phyloP scores from a whole-genome alignment of 2,797 vertebrate genomes.

The Microtus californicus region DNA sequence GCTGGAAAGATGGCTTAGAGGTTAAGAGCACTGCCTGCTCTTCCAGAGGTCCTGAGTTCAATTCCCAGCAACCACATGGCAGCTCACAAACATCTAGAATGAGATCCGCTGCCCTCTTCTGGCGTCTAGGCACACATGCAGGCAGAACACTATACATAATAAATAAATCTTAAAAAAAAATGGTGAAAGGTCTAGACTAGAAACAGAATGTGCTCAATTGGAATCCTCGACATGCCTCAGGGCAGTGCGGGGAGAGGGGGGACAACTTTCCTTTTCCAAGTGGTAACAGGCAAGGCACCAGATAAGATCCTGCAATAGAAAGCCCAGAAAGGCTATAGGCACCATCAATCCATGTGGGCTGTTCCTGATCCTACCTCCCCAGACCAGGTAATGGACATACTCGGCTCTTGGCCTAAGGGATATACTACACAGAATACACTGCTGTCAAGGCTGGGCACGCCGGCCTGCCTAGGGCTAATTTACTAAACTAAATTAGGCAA shows the following conservation, averaged over 20 bases:
- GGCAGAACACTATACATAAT: no score
- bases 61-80: no score
- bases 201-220: not conserved
- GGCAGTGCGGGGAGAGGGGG: not conserved
- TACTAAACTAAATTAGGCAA: not conserved
- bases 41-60: no score
- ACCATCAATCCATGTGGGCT: not conserved
- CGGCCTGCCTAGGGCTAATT: not conserved
- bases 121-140: no score
- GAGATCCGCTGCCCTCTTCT: no score
- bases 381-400: not conserved
- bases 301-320: not conserved
- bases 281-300: not conserved
- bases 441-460: not conserved
- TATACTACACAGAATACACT: not conserved
- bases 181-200: not conserved
- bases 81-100: no score
- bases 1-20: not conserved
- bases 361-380: not conserved
- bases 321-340: no score
- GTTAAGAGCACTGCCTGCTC: no score
- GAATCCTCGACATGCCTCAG: not conserved
- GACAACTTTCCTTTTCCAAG: not conserved
- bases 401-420: not conserved
- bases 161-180: no score